A percentile compares a stretch with the other conserved stretches of the same genome.
phyloP scores from a whole-genome alignment of 2,888 invertebrate genomes.

The Diogma glabrata region DNA sequence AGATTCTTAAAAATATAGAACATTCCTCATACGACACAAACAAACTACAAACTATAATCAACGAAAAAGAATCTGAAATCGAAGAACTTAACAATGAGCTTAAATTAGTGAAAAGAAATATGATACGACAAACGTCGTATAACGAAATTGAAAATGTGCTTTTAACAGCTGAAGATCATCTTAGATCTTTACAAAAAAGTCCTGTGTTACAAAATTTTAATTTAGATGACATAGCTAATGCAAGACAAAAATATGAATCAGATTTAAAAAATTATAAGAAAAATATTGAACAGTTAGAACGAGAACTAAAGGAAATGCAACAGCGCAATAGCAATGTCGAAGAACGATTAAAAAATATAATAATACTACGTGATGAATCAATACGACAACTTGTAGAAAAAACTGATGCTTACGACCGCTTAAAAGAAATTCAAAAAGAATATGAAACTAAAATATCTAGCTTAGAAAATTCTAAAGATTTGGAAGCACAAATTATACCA shows the following conservation, averaged over 20 bases:
- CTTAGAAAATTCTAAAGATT: conserved; percentile 14
- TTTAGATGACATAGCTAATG: not conserved
- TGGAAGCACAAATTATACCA: conserved; percentile 13
- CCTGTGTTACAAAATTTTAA: conserved; percentile 1
- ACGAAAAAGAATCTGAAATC: conserved; percentile 21
- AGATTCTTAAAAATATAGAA: conserved; percentile 1
- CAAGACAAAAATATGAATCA: not conserved
- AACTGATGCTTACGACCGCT: conserved; percentile 21
- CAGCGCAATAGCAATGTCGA: conserved; percentile 34
- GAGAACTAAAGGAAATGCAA: conserved; percentile 34
- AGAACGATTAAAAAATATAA: conserved; percentile 28
- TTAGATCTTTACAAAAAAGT: conserved; percentile 4
- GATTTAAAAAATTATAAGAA: conserved; percentile 31
- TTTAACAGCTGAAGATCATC: conserved; percentile 4
- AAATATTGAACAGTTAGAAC: conserved; percentile 32
- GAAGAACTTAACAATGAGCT: conserved; percentile 20
- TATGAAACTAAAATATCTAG: conserved; percentile 23
- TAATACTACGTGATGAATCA: conserved; percentile 20
- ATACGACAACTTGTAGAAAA: conserved; percentile 22
- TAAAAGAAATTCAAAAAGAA: conserved; percentile 16
- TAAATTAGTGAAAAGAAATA: conserved; percentile 11
- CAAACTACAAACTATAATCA: conserved; percentile 21
- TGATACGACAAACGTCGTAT: not conserved
- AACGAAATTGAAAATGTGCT: not conserved
- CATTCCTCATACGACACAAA: conserved; percentile 17